Percentiles rank a stretch among this genome's conserved stretches.
phyloP scores from a whole-genome alignment of 1,140 invertebrate species.

The Pseudomyrmex sp. region DNA sequence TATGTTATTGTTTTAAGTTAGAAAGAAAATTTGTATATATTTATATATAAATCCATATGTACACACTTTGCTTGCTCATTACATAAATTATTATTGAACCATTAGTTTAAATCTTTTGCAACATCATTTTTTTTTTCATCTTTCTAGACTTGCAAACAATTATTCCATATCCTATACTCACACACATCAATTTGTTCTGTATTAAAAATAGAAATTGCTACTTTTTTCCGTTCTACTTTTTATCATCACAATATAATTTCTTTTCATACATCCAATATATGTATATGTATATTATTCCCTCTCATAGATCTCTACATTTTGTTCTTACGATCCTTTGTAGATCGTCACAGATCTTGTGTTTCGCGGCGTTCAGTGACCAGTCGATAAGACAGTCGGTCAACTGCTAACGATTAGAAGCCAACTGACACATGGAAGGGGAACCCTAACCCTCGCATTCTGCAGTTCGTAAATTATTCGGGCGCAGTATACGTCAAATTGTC shows the following conservation, averaged over 20 bases:
- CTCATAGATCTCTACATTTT: neutral
- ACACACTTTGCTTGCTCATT: neutral
- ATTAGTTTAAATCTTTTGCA: neutral
- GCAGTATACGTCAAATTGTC: no score
- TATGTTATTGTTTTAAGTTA: conserved; percentile 19
- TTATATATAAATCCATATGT: neutral
- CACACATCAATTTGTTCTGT: neutral
- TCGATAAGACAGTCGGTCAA: no score
- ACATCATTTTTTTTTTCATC: no score
- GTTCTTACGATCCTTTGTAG: no score
- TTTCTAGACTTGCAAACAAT: neutral
- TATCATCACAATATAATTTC: neutral
- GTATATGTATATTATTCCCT: neutral
- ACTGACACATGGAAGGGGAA: no score
- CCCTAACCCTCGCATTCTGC: no score
- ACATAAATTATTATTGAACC: conserved; percentile 17
- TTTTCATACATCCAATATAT: neutral
- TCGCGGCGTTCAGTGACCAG: no score
- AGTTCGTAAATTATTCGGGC: no score
- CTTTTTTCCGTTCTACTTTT: neutral
- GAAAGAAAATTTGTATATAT: neutral
- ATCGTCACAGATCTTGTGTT: no score
- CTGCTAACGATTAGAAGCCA: no score
- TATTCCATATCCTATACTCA: neutral
- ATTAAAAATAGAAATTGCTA: neutral